Conservation (phyloP, 2,797 vertebrate genomes). For the Falco berigora region DNA sequence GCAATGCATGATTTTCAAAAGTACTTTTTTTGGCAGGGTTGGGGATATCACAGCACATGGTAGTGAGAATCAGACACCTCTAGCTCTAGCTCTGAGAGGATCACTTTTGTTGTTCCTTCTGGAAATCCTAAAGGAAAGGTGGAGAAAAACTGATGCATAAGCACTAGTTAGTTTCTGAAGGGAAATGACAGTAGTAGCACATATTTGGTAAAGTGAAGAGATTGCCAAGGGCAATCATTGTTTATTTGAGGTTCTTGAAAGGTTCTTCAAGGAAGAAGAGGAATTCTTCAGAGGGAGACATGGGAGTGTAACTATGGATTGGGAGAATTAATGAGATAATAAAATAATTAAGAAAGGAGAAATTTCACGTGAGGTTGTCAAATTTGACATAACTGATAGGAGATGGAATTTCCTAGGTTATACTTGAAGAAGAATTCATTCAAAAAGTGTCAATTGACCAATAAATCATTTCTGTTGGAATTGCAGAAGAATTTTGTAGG, state of each 20-base stretch:
- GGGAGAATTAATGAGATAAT: constrained; percentile 43
- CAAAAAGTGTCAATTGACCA: constrained; percentile 25
- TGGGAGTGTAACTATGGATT: background rate
- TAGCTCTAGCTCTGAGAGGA: background rate
- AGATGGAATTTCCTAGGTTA: constrained; percentile 49
- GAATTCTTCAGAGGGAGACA: background rate
- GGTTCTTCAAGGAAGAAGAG: background rate
- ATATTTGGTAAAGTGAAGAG: background rate
- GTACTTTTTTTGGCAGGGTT: background rate
- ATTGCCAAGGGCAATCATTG: background rate
- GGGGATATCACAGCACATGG: background rate
- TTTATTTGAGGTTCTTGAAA: constrained; percentile 28
- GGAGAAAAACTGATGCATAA: background rate
- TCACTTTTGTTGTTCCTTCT: background rate
- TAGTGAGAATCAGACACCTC: background rate
- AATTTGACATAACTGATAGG: constrained; percentile 15
- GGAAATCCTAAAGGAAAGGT: background rate
- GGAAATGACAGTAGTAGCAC: background rate
- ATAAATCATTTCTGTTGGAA: constrained; percentile 34
- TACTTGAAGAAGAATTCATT: constrained; percentile 45
- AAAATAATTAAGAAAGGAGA: constrained; percentile 54
- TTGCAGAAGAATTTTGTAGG: background rate
- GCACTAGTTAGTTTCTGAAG: background rate
- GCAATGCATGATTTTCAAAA: background rate
- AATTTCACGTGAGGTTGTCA: constrained; percentile 48